Conservation (phyloP, 2,888 invertebrate genomes). For the Ceratothoa steindachneri region DNA sequence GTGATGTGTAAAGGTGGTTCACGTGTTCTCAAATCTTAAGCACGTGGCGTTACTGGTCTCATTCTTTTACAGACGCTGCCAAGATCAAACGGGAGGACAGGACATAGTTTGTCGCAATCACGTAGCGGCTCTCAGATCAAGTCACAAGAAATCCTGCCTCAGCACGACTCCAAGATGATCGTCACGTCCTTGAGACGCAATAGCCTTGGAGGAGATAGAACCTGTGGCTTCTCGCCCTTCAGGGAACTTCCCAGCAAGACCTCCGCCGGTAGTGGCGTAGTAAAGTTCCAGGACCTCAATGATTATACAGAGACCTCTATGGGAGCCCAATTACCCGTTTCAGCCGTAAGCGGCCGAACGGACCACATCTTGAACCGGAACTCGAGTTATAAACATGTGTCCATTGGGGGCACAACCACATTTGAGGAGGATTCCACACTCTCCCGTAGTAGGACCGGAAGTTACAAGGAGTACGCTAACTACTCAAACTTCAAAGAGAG, state of each 20-base stretch:
- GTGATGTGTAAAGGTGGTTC: too few species aligned
- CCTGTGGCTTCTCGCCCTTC: not conserved
- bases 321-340: not conserved
- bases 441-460: not conserved
- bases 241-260: not conserved
- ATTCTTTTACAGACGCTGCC: not conserved
- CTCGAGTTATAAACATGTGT: not conserved
- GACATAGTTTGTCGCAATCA: not conserved
- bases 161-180: not conserved
- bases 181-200: slow-evolving; percentile 3
- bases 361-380: not conserved
- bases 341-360: not conserved
- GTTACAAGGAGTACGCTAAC: not conserved
- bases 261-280: not conserved
- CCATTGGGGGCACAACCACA: not conserved
- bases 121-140: not conserved
- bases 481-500: slow-evolving; percentile 3
- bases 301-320: slow-evolving; percentile 4
- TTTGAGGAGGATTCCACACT: not conserved
- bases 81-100: not conserved
- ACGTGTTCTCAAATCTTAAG: too few species aligned
- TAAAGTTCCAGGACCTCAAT: not conserved
- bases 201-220: not conserved
- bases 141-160: not conserved
- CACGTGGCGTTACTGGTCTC: not conserved